A percentile compares a stretch with the other conserved stretches of the same genome.
Evolutionary conservation across 2,888 invertebrate species (phyloP).

Genomic region (Eupithecia tripunctaria): DNA sequence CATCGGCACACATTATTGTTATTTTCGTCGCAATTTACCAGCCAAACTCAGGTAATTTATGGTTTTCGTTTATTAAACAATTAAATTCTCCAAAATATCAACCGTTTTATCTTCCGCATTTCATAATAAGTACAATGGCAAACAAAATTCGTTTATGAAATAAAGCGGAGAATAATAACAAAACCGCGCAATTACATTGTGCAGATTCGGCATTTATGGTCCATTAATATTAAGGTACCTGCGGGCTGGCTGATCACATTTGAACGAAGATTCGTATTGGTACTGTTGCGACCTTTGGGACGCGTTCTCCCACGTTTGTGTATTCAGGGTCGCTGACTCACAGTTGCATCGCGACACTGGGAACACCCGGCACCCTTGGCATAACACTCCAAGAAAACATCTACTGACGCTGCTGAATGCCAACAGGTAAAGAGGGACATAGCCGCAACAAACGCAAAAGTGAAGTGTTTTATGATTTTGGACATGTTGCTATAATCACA

Average conservation of each 20-base stretch:
- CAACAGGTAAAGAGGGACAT: conserved; percentile 43
- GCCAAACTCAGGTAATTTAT: conserved; percentile 51
- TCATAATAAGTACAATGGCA: conserved; percentile 10
- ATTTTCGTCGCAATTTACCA: conserved; percentile 56
- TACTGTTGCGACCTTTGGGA: conserved; percentile 58
- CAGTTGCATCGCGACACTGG: conserved; percentile 63
- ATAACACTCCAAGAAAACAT: conserved; percentile 58
- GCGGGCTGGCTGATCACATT: conserved; percentile 26
- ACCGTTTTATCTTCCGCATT: conserved; percentile 22
- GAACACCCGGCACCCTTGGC: conserved; percentile 76
- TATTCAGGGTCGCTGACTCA: conserved; percentile 76
- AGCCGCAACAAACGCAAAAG: background rate
- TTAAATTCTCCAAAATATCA: conserved; percentile 31
- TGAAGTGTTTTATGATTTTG: background rate
- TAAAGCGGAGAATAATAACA: conserved; percentile 22
- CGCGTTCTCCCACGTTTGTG: conserved; percentile 64
- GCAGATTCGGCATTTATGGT: conserved; percentile 2
- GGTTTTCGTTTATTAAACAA: conserved; percentile 42
- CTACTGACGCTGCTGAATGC: conserved; percentile 49
- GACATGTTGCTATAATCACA: background rate
- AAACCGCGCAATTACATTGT: conserved; percentile 6
- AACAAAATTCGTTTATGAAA: conserved; percentile 7
- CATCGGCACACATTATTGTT: conserved; percentile 62
- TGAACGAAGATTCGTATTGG: conserved; percentile 46
- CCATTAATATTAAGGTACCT: background rate